These are phyloP conservation scores for Drosophila tripunctata DNA, from an alignment of 2,888 invertebrate species.

Conservation along the genomic window DNA sequence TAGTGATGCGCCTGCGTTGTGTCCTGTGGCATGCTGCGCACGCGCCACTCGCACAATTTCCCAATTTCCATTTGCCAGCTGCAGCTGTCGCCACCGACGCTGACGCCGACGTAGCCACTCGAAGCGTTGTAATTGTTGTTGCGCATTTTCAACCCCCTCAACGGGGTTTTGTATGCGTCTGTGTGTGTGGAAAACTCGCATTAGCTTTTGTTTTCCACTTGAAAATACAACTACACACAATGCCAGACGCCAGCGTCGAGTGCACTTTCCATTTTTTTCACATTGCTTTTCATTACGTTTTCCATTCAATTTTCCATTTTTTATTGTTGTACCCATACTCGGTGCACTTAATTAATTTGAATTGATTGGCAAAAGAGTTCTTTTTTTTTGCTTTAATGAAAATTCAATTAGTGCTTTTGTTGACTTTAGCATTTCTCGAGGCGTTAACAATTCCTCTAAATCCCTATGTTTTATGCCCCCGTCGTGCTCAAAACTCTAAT, in stretches of 20 bases:
- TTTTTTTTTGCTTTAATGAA: conserved; percentile 49
- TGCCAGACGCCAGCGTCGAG: conserved; percentile 27
- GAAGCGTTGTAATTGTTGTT: conserved; percentile 17
- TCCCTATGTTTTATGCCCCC: background rate
- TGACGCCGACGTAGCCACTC: conserved; percentile 49
- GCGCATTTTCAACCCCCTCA: conserved; percentile 54
- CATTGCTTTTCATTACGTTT: no score
- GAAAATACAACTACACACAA: conserved; percentile 23
- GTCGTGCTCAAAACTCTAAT: conserved; percentile 8
- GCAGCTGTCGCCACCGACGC: conserved; percentile 54
- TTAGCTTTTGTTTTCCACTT: conserved; percentile 76
- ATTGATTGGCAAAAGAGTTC: conserved; percentile 48
- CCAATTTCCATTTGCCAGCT: conserved; percentile 21
- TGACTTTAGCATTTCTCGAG: background rate
- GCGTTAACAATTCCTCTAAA: background rate
- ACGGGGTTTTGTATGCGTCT: no score
- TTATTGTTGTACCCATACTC: conserved; percentile 5
- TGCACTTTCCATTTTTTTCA: conserved; percentile 69
- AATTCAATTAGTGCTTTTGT: conserved; percentile 62
- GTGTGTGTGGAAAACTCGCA: conserved; percentile 24
- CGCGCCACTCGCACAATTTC: conserved; percentile 41
- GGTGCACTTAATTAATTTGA: conserved; percentile 59
- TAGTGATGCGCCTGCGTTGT: background rate
- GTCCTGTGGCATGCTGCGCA: conserved; percentile 32
- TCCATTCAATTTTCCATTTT: no score